Base-by-base conservation (phyloP, 2,888 invertebrate species). In the Phytoseiulus persimilis region DNA sequence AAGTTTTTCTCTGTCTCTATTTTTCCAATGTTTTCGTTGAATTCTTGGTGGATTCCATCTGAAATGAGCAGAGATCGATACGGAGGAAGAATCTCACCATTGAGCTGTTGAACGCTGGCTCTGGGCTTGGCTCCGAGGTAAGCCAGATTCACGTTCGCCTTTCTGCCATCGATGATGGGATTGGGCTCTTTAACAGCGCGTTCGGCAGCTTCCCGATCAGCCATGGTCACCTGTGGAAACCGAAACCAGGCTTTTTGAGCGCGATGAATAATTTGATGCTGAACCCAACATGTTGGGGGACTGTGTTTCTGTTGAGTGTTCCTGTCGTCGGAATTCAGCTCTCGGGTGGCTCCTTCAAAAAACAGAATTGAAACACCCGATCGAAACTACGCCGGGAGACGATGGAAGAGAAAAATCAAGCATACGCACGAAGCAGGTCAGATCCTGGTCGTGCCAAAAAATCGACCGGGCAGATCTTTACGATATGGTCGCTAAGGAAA, bases 171-270 rank as follows among this genome's bases (percentile, higher is more conserved):
- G 92, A 99, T 98, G 93, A 98, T 98, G 90, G 98, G 98, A 93
- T 99, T 99, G 90, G 98, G 98, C 93, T 98, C 98, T 93, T 98
- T 97, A 93, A 98, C 98, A 89, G 98, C 98, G 92, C 97, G 94
- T 93, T 98, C 98, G 90, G 98, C 98, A 89, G 97, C 96, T 90
- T 96, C 95, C 92, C 96, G 94, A 93, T 98, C 98, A 90, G 97
- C 96, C 98, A 98, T 99, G 93, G 98, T 98, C 92, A 98, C 98
- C 98, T 98, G 94, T 23, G 94, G 94, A 92, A 91, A 92, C 91
- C 90, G 91, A 90, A 39, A 89, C 9, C 3, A 9, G 9, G 5
- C 39, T 39, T 39, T 90, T n/a, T n/a, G 33, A 84, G 90, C 31
- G 87, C 33, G 28, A 23, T 91, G 83, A 9, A 3, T 6, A 39